Conservation (phyloP, 2,113 vertebrate genomes). For the Semicossyphus pulcher region DNA sequence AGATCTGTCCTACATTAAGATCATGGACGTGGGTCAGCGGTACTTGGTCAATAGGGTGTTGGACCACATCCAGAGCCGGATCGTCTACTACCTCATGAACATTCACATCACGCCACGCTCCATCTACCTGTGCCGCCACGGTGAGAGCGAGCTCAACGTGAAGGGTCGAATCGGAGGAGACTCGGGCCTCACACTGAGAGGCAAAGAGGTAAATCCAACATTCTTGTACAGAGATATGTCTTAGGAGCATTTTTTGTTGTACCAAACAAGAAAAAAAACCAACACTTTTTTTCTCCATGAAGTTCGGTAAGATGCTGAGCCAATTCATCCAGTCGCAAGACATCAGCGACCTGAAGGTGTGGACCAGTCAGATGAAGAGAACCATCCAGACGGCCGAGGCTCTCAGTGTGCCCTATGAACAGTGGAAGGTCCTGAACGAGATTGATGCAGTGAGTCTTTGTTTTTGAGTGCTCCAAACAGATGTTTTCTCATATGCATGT, state of each 20-base stretch:
- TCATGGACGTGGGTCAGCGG: slow-evolving; percentile 96
- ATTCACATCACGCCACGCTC: slow-evolving; percentile 97
- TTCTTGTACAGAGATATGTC: neutral
- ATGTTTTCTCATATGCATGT: neutral
- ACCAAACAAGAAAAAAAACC: neutral
- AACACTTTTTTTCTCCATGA: slow-evolving; percentile 8
- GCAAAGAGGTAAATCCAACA: slow-evolving; percentile 84
- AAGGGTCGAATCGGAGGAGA: slow-evolving; percentile 96
- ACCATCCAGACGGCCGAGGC: slow-evolving; percentile 98
- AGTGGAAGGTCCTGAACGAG: slow-evolving; percentile 99
- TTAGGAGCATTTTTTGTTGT: neutral
- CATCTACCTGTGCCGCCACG: slow-evolving; percentile 99
- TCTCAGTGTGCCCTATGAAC: slow-evolving; percentile 94
- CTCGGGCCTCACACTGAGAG: slow-evolving; percentile 90
- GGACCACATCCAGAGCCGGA: slow-evolving; percentile 98
- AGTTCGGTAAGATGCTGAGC: slow-evolving; percentile 92
- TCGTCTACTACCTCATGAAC: slow-evolving; percentile 99
- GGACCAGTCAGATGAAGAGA: slow-evolving; percentile 99
- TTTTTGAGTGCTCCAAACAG: neutral
- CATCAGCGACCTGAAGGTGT: slow-evolving; percentile 96
- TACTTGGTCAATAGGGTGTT: slow-evolving; percentile 95
- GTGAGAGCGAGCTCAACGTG: slow-evolving; percentile 96
- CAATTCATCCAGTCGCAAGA: slow-evolving; percentile 92
- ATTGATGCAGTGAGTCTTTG: slow-evolving; percentile 91
- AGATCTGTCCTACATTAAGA: slow-evolving; percentile 98